Evolutionary conservation across 2,888 invertebrate genomes (phyloP).

Genomic region (Ornithoptera alexandrae): DNA sequence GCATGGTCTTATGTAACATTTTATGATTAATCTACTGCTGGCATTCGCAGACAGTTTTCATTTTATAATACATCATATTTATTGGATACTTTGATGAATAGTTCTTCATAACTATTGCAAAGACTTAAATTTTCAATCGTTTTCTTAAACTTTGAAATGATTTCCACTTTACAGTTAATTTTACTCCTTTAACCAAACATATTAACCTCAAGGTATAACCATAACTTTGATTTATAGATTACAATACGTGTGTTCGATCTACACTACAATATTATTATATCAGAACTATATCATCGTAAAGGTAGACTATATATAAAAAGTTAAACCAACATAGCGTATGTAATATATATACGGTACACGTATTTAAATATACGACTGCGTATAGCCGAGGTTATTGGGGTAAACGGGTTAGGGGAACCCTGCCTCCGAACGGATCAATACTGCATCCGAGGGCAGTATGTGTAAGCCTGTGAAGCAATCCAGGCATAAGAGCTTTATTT

Average conservation of each 20-base stretch:
- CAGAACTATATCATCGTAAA: neutral
- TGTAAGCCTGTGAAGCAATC: conserved; percentile 3
- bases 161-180: too few relatives aligned
- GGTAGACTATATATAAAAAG: neutral
- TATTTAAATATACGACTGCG: neutral
- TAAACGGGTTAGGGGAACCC: conserved; percentile 49
- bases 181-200: too few relatives aligned
- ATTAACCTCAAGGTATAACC: too few relatives aligned
- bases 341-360: neutral
- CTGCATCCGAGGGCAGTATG: conserved; percentile 37
- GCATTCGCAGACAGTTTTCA: neutral
- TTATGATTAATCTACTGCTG: conserved; percentile 2
- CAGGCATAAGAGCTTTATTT: neutral
- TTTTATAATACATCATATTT: neutral
- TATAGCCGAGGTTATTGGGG: conserved; percentile 59
- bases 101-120: neutral
- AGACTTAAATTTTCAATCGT: too few relatives aligned
- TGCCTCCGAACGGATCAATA: conserved; percentile 51
- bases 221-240: too few relatives aligned
- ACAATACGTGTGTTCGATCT: too few relatives aligned
- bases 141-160: too few relatives aligned
- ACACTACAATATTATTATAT: too few relatives aligned
- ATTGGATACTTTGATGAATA: neutral
- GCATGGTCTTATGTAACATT: neutral
- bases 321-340: neutral